Evolutionary conservation across 2,888 invertebrate genomes (phyloP).

Genomic region (Cantharis nigra): DNA sequence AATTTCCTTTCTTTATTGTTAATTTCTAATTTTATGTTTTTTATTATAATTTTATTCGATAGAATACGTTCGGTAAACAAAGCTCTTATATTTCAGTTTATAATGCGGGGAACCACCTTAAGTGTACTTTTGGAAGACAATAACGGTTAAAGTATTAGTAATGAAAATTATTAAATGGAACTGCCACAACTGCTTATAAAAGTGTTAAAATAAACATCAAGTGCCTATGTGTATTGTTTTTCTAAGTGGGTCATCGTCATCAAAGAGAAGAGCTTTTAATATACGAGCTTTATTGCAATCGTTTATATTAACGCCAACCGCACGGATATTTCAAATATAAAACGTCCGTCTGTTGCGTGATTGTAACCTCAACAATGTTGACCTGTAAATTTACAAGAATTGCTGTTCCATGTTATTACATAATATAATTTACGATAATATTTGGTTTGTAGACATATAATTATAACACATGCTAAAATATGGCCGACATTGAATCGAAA

Average conservation of each 20-base stretch:
- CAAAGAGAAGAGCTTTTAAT: slow-evolving; percentile 3
- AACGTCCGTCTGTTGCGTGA: not conserved
- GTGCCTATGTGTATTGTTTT: slow-evolving; percentile 13
- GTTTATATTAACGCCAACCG: not conserved
- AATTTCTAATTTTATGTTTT: not conserved
- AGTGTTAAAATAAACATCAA: slow-evolving; percentile 10
- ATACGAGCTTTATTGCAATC: slow-evolving; percentile 16
- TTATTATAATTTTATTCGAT: not conserved
- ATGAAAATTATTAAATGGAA: not conserved
- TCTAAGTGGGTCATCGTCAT: slow-evolving; percentile 12
- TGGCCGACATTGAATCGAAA: not conserved
- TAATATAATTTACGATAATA: not conserved
- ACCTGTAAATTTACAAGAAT: not conserved
- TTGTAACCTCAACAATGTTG: not conserved
- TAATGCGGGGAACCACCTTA: not conserved
- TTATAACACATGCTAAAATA: not conserved
- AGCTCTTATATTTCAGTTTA: not conserved
- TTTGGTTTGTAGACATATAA: not conserved
- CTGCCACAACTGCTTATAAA: not conserved
- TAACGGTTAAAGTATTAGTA: not conserved
- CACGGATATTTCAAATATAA: not conserved
- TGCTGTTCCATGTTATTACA: not conserved
- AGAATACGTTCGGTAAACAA: not conserved
- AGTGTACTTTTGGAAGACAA: not conserved
- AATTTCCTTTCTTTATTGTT: not conserved